Conservation (phyloP, 92 coral and sea anemone species). For the Epizoanthus rinbou region DNA sequence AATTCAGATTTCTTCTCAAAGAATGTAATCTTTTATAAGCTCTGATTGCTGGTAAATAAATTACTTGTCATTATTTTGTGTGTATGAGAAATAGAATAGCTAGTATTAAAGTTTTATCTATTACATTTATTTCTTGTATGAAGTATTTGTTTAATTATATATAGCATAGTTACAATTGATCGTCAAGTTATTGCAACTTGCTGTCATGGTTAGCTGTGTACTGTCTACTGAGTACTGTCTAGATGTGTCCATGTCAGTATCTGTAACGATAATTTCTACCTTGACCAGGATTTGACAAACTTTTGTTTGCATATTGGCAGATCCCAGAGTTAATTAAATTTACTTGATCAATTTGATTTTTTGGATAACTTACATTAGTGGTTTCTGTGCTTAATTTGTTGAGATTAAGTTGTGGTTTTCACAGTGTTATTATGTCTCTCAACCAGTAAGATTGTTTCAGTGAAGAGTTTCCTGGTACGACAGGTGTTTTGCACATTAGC, state of each 20-base stretch:
- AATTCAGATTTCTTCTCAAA: not conserved
- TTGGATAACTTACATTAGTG: conserved; percentile 12
- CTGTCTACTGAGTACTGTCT: not conserved
- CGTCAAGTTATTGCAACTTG: too few species aligned
- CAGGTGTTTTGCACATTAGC: too few species aligned
- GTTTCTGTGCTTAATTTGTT: not conserved
- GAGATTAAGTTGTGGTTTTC: too few species aligned
- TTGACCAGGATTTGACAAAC: not conserved
- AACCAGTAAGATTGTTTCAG: too few species aligned
- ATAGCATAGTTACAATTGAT: too few species aligned
- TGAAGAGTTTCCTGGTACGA: too few species aligned
- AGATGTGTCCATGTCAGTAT: not conserved
- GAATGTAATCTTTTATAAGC: not conserved
- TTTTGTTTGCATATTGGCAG: not conserved
- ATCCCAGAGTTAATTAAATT: not conserved
- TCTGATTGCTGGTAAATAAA: not conserved
- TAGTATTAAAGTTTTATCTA: not conserved
- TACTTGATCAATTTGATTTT: conserved; percentile 6
- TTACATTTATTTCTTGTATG: not conserved
- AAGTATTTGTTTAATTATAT: not conserved
- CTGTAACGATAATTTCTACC: not conserved
- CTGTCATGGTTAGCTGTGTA: not conserved
- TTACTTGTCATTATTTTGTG: not conserved
- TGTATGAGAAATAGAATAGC: conserved; percentile 5
- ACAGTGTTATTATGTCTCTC: too few species aligned